Evolutionary conservation across 2,888 invertebrate species (phyloP).

Genomic region (Zhengitettix transpicula): DNA sequence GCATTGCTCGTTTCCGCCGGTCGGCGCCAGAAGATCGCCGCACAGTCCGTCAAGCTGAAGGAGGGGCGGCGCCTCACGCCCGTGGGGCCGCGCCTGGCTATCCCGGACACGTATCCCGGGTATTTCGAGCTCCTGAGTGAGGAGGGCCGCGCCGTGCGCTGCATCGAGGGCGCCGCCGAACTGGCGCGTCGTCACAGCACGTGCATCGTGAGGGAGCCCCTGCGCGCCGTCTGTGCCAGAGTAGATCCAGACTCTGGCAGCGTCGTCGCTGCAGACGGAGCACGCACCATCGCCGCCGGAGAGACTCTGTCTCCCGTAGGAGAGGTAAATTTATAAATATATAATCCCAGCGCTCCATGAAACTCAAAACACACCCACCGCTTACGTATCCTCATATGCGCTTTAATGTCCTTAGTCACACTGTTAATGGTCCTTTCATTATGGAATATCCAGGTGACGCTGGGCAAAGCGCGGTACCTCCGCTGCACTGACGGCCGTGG

Average conservation of each 20-base stretch:
- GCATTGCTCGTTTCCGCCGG: slow-evolving; percentile 74
- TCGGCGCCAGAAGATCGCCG: slow-evolving; percentile 69
- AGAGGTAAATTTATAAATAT: slow-evolving; percentile 29
- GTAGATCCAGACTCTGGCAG: slow-evolving; percentile 30
- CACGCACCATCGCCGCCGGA: slow-evolving; percentile 61
- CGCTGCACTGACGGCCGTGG: slow-evolving; percentile 76
- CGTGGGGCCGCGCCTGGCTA: slow-evolving; percentile 67
- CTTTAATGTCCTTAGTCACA: too few species aligned
- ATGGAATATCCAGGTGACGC: neutral
- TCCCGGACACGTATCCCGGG: slow-evolving; percentile 79
- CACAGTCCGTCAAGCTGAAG: slow-evolving; percentile 79
- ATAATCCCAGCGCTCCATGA: too few species aligned
- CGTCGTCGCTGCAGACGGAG: slow-evolving; percentile 46
- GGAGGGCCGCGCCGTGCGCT: slow-evolving; percentile 78
- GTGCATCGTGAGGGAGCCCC: slow-evolving; percentile 63
- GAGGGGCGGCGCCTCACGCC: slow-evolving; percentile 69
- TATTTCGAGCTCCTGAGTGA: slow-evolving; percentile 90
- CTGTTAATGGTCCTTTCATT: too few species aligned
- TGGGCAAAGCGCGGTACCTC: slow-evolving; percentile 53
- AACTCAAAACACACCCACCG: too few species aligned
- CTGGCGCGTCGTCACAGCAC: slow-evolving; percentile 52
- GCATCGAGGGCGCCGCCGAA: slow-evolving; percentile 76
- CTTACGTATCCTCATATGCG: too few species aligned
- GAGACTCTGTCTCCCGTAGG: slow-evolving; percentile 68
- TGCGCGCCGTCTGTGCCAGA: slow-evolving; percentile 54